These are phyloP conservation scores for Brachyptera risi DNA, from an alignment of 2,888 invertebrate species.

Conservation along the genomic window DNA sequence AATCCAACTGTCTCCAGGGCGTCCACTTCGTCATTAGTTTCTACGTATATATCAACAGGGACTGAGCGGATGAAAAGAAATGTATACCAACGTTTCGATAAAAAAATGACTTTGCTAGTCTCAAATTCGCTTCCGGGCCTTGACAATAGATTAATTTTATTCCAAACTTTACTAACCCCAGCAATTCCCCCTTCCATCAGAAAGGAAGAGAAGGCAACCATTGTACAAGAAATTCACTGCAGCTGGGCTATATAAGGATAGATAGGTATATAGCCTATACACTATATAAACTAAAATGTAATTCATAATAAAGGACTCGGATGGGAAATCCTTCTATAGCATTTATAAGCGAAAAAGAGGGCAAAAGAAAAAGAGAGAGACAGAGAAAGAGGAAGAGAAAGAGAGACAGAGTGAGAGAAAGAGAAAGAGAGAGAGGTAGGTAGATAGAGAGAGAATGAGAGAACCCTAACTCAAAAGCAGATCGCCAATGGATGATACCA, in stretches of 20 bases:
- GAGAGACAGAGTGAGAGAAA: too few species aligned
- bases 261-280: not conserved
- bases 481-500: slow-evolving; percentile 22
- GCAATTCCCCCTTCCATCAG: not conserved
- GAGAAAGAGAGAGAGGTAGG: slow-evolving; percentile 4
- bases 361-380: not conserved
- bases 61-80: slow-evolving; percentile 7
- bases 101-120: slow-evolving; percentile 21
- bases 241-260: not conserved
- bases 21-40: too few species aligned
- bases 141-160: slow-evolving; percentile 36
- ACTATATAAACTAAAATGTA: slow-evolving; percentile 18
- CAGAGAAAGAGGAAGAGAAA: too few species aligned
- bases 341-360: too few species aligned
- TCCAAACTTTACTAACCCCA: slow-evolving; percentile 28
- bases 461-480: not conserved
- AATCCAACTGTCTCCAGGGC: too few species aligned
- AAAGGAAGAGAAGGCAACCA: too few species aligned
- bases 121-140: slow-evolving; percentile 35
- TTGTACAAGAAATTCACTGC: slow-evolving; percentile 7
- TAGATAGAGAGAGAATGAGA: not conserved
- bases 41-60: too few species aligned
- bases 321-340: not conserved
- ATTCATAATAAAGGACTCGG: slow-evolving; percentile 12
- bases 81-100: too few species aligned